Percentiles rank a stretch among this genome's conserved stretches.
Conservation (phyloP, 2,888 invertebrate genomes). For the Thecophora atra region DNA sequence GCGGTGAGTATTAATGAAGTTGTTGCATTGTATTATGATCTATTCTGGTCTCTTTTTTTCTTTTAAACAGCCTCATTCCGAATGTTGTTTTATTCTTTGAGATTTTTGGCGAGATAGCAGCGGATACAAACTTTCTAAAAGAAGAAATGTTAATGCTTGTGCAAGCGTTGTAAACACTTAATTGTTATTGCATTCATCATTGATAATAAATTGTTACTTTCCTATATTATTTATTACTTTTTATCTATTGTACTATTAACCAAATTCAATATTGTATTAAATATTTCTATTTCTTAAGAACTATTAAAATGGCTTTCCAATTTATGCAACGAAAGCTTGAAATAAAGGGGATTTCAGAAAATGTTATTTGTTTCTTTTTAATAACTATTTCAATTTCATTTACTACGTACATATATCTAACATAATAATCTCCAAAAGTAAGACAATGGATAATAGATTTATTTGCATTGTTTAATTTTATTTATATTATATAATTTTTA, state of each 20-base stretch:
- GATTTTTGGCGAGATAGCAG: slow-evolving; percentile 66
- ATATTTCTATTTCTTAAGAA: slow-evolving; percentile 23
- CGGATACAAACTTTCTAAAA: slow-evolving; percentile 74
- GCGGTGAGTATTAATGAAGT: slow-evolving; percentile 50
- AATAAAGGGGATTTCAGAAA: neutral
- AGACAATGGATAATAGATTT: neutral
- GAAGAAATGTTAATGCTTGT: slow-evolving; percentile 80
- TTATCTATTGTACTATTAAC: slow-evolving; percentile 8
- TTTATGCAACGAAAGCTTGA: too few relatives aligned
- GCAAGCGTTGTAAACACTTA: slow-evolving; percentile 63
- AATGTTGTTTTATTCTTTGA: slow-evolving; percentile 83
- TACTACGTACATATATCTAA: too few relatives aligned
- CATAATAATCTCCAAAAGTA: too few relatives aligned
- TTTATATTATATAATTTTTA: too few relatives aligned
- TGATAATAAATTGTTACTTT: neutral
- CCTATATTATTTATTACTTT: slow-evolving; percentile 8
- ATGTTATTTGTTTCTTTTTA: neutral
- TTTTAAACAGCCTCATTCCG: slow-evolving; percentile 77
- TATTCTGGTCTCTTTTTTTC: neutral
- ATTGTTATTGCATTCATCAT: neutral
- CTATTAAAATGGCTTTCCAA: neutral
- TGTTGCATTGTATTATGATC: slow-evolving; percentile 7
- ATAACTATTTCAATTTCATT: too few relatives aligned
- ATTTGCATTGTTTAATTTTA: too few relatives aligned
- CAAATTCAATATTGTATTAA: slow-evolving; percentile 1